These are phyloP conservation scores for Acropora tenuis DNA, from an alignment of 64 coral and sea anemone genomes.

Conservation along the genomic window DNA sequence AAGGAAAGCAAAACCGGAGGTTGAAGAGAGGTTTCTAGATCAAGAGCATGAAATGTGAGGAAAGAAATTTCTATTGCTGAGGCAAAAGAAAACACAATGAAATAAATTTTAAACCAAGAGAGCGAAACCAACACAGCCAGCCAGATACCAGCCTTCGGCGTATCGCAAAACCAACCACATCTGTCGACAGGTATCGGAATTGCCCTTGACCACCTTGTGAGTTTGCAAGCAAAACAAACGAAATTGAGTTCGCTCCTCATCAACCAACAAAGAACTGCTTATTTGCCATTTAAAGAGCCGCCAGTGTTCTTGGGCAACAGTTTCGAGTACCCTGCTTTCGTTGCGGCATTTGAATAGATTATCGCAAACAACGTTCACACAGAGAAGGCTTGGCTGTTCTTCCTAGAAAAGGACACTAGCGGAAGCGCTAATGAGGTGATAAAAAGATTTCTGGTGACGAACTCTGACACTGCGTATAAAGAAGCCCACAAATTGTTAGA, in stretches of 20 bases:
- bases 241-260: neutral
- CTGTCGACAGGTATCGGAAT: no score
- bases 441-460: neutral
- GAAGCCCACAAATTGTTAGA: neutral
- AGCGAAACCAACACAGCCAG: no score
- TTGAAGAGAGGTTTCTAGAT: constrained; percentile 31
- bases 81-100: constrained; percentile 7
- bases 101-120: constrained; percentile 13
- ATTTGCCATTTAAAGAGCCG: neutral
- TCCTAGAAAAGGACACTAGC: neutral
- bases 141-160: no score
- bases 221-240: neutral
- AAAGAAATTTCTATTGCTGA: constrained; percentile 11
- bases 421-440: neutral
- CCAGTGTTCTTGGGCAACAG: neutral
- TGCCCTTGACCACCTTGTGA: neutral
- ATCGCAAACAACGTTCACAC: no score
- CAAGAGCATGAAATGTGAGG: constrained; percentile 5
- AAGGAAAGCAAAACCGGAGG: neutral
- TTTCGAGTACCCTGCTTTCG: neutral
- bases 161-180: no score
- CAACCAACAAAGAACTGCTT: neutral
- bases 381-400: no score
- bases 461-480: neutral
- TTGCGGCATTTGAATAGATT: neutral